These are phyloP conservation scores for Lepidochrysops patricia DNA, from an alignment of 2,888 invertebrate species.

Conservation along the genomic window DNA sequence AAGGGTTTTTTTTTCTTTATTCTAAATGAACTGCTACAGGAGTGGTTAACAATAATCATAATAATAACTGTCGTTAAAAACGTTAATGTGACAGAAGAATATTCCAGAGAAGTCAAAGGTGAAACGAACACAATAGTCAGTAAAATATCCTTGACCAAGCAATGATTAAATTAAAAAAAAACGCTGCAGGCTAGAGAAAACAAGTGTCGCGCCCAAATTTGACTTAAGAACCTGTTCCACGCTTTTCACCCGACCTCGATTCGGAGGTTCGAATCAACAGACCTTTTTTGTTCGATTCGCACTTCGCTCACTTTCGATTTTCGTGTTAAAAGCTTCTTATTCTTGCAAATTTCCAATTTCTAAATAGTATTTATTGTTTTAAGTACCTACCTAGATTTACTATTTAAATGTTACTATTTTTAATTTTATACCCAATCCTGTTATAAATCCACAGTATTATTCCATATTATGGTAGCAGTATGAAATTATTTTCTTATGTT, in stretches of 20 bases:
- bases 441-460: no score
- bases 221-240: conserved; percentile 56
- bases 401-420: background rate
- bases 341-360: background rate
- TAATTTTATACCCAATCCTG: no score
- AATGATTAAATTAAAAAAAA: conserved; percentile 1
- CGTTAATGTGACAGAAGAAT: background rate
- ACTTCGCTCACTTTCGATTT: conserved; percentile 53
- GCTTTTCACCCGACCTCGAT: conserved; percentile 53
- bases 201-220: conserved; percentile 48
- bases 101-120: background rate
- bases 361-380: no score
- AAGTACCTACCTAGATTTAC: no score
- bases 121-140: background rate
- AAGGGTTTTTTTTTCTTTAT: no score
- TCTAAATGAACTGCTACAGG: no score
- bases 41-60: no score
- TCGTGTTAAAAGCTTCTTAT: conserved; percentile 28
- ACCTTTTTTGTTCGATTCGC: conserved; percentile 43
- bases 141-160: conserved; percentile 4
- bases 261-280: conserved; percentile 25
- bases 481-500: no score
- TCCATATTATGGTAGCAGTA: no score
- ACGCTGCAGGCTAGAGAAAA: conserved; percentile 38
- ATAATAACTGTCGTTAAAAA: no score